Base-by-base conservation (phyloP, 2,888 invertebrate genomes). In the Resseliella maxima region DNA sequence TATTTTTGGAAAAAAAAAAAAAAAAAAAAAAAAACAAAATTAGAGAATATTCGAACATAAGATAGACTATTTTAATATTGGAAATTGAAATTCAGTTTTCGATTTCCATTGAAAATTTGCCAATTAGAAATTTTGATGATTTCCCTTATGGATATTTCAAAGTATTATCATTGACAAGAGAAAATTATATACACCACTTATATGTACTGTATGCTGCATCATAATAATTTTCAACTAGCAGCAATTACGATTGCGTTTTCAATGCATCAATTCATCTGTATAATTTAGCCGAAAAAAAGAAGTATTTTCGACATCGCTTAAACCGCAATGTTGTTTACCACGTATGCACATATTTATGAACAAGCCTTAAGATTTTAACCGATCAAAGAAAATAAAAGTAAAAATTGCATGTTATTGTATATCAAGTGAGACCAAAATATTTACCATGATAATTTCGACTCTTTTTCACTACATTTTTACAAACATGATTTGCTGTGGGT, bases 71-170 rank as follows among this genome's bases (percentile, higher is more conserved):
- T 6, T n/a, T 5, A 18, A 18, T 24, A 72, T 31, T 72, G 31
- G 31, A 21, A 1, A 6, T 24, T 59, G 59, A 18, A 59, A 59
- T 59, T 59, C 24, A 1, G 72, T 31, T 72, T 72, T 31, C 27
- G 72, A 31, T 72, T 72, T 72, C 72, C 72, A 72, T 31, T n/a
- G 12, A 72, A 72, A 59, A 72, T 72, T 72, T 72, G 6, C 72
- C 72, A 72, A 72, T 72, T 72, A 72, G 72, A 72, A 31, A 72
- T 72, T 24, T 59, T 59, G 5, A 24, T 59, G 59, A 59, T 59
- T 72, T 72, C 35, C 72, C 72, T 31, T 31, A 35, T 15, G 72
- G 31, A 72, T 50, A n/a, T 50, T 72, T 31, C 72, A 35, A 5
- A 10, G 72, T 8, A 35, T 35, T 27, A 72, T 15, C 72, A 15